Evolutionary conservation across 2,888 invertebrate species (phyloP), one percentile per base, ranked within the genome.

Genomic region (Andrena minutula): DNA sequence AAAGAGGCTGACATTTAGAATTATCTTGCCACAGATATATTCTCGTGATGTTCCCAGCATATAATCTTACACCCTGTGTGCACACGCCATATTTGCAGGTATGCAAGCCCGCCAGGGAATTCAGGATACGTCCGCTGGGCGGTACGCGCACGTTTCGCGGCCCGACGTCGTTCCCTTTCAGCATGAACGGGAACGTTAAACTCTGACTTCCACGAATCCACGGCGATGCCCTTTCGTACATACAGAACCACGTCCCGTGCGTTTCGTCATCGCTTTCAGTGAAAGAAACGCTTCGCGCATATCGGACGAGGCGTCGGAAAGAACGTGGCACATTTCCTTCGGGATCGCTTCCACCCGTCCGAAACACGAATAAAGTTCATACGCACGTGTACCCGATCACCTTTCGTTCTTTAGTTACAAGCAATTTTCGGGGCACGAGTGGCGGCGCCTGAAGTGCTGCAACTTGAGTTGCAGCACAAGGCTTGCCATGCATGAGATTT

Each of bases 131-230:
- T 80, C 70, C 71, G 70, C 63, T 71, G 70, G 65, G 66, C 56
- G 80, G 30, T 68, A 71, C 82, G 66, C 30, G 75, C 80, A 80
- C 82, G 80, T 82, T 82, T 71, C 71, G 82, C 82, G 75, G 63
- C 20, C 68, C 82, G 82, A 71, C 82, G 82, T 75, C 80, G 65
- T 68, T 75, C 68, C 49, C 49, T 71, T 80, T 80, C 88, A 79
- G 75, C 83, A 70, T 82, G 69, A 32, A 65, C 61, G 47, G 53
- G 70, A 61, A 78, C 70, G 70, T 76, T 76, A 76, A 69, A 51
- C 72, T 68, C 16, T 16, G 28, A 20, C 47, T 84, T 84, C 74
- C 70, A 74, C 73, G 83, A 79, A 76, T 74, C 61, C 41, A 16
- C 41, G 66, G 66, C 66, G 73, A 30, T 60, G 69, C 63, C 77